phyloP scores from a whole-genome alignment of 2,113 vertebrate species.

The Alethe diademata region DNA sequence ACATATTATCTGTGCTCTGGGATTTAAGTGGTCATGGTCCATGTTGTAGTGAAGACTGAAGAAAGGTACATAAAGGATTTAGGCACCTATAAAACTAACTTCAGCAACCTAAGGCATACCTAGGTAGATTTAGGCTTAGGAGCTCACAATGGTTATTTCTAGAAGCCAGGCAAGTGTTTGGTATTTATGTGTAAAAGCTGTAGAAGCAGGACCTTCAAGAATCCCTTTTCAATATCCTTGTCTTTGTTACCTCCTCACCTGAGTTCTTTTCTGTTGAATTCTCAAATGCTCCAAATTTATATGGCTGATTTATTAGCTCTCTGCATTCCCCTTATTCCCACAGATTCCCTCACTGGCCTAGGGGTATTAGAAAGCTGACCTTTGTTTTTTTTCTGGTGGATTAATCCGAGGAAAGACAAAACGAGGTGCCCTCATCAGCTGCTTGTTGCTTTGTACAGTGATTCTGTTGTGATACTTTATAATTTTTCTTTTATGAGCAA shows the following conservation, averaged over 20 bases:
- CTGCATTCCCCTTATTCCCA: neutral
- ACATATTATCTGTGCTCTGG: neutral
- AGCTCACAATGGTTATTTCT: neutral
- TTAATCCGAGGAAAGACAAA: neutral
- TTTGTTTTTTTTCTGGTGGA: neutral
- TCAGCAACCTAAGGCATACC: neutral
- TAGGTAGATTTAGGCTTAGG: neutral
- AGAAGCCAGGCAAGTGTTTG: neutral
- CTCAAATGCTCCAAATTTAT: neutral
- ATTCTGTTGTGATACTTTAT: neutral
- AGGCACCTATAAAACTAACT: neutral
- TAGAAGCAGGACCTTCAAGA: neutral
- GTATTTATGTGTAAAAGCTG: neutral
- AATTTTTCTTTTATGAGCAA: neutral
- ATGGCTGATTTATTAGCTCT: neutral
- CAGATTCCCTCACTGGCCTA: neutral
- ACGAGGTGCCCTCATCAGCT: accelerated
- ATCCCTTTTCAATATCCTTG: neutral
- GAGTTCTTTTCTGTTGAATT: neutral
- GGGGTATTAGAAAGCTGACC: neutral
- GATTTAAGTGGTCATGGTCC: neutral
- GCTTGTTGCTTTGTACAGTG: neutral
- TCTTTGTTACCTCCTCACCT: neutral
- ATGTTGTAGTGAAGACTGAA: neutral
- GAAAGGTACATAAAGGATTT: neutral